Percentiles rank a stretch among this genome's conserved stretches.
Evolutionary conservation across 2,888 invertebrate genomes (phyloP).

Genomic region (Pseudoips prasinana): DNA sequence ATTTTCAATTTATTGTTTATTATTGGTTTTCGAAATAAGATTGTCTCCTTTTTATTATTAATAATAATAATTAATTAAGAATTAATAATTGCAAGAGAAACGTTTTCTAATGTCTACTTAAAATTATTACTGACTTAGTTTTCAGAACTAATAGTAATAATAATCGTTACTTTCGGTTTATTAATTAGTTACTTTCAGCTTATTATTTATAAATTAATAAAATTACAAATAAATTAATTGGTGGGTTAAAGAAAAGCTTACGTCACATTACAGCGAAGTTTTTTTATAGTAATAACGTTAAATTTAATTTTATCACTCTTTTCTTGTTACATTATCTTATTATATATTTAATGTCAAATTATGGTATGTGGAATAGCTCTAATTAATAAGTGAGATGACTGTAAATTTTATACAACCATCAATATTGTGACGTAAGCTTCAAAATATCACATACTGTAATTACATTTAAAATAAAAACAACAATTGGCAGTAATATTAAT

Average conservation of each 20-base stretch:
- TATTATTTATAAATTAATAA: slow-evolving; percentile 43
- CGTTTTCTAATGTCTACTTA: slow-evolving; percentile 70
- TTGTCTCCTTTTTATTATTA: slow-evolving; percentile 65
- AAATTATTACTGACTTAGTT: slow-evolving; percentile 62
- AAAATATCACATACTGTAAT: too few species aligned
- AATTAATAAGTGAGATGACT: too few species aligned
- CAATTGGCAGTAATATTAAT: too few species aligned
- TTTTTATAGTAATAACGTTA: too few species aligned
- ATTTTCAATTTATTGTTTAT: slow-evolving; percentile 79
- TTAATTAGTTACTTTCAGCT: slow-evolving; percentile 34
- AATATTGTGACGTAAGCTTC: too few species aligned
- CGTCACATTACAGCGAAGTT: too few species aligned
- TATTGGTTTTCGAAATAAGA: slow-evolving; percentile 76
- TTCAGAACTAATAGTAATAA: slow-evolving; percentile 57
- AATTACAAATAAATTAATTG: slow-evolving; percentile 1
- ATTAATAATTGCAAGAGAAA: slow-evolving; percentile 73
- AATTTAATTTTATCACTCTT: too few species aligned
- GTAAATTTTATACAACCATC: too few species aligned
- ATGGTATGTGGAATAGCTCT: too few species aligned
- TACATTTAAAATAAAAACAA: too few species aligned
- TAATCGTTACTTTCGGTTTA: slow-evolving; percentile 41
- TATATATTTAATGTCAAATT: too few species aligned
- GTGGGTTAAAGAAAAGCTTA: slow-evolving; percentile 17
- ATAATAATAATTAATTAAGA: slow-evolving; percentile 65
- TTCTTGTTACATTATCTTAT: too few species aligned